Evolutionary conservation across 2,888 invertebrate genomes (phyloP), one percentile per base, ranked within the genome.

Genomic region (Opisthograptis luteolata): DNA sequence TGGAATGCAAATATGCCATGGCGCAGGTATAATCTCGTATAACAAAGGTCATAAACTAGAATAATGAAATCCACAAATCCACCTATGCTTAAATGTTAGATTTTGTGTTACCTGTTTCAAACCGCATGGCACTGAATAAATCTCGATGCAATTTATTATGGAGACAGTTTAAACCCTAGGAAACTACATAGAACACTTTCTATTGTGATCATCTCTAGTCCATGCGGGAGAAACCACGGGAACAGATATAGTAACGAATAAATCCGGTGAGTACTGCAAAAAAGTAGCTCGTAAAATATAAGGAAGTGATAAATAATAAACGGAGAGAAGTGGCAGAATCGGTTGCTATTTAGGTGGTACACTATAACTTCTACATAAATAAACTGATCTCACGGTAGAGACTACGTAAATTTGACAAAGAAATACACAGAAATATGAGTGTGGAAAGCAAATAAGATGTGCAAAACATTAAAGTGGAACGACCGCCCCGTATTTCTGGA

Each of bases 401-500:
- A 14, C 2, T 39, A 12, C 27, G 22, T 19, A 15, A 32, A 39
- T 31, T n/a, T 24, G 22, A 25, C 7, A 34, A 19, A 40, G 34
- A 30, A 34, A 31, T 27, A 10, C 20, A 12, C 10, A 31, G 36
- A 37, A 39, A 10, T 45, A 50, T 19, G 36, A 42, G 35, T 44
- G 47, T 59, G 10, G 50, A 55, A 54, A 32, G 37, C n/a, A 43
- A 43, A 39, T 22, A 34, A 53, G 49, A 62, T 41, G 54, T 61
- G 58, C 51, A 48, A 60, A 66, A 64, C 25, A 57, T 46, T 44
- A 49, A 67, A 60, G 58, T 54, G 63, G 58, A 60, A 64, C 59
- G 63, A 64, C 51, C 55, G 60, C 51, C 53, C 63, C 55, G 66
- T 79, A 78, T 81, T 79, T 82, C 76, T 82, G 78, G 79, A 79